These are phyloP conservation scores for Hylia prasina DNA, from an alignment of 2,113 vertebrate genomes.

Conservation along the genomic window DNA sequence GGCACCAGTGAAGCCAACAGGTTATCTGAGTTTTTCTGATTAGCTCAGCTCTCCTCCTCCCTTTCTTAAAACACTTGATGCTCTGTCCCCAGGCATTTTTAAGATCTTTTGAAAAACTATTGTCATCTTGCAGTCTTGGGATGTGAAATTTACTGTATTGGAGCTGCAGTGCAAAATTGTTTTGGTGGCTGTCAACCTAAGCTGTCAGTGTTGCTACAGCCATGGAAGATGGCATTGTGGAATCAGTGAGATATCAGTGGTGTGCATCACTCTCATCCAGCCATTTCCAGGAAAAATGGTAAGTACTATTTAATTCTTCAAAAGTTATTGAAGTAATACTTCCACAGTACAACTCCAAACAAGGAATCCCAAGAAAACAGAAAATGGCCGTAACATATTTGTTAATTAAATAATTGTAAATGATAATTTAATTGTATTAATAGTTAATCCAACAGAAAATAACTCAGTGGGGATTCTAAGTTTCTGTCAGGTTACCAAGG, in stretches of 20 bases:
- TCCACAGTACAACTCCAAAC: not conserved
- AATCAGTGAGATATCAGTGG: not conserved
- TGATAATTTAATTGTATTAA: not conserved
- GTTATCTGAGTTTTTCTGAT: not conserved
- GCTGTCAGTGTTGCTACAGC: not conserved
- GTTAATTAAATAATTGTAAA: not conserved
- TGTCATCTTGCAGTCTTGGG: not conserved
- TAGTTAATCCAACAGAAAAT: not conserved
- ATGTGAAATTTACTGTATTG: not conserved
- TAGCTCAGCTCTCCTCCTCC: not conserved
- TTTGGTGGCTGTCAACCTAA: not conserved
- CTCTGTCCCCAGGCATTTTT: not conserved
- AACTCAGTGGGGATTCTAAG: accelerated
- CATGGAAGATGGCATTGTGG: not conserved
- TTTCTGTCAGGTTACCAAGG: not conserved
- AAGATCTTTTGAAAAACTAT: not conserved
- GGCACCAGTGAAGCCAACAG: not conserved
- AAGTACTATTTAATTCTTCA: not conserved
- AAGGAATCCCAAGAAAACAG: not conserved
- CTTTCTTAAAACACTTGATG: not conserved
- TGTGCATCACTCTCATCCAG: not conserved
- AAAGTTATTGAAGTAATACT: not conserved
- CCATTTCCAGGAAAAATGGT: not conserved
- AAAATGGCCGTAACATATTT: not conserved
- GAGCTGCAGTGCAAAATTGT: not conserved